Evolutionary conservation across 1,140 invertebrate genomes (phyloP).

Genomic region (Aphaenogaster rudis): DNA sequence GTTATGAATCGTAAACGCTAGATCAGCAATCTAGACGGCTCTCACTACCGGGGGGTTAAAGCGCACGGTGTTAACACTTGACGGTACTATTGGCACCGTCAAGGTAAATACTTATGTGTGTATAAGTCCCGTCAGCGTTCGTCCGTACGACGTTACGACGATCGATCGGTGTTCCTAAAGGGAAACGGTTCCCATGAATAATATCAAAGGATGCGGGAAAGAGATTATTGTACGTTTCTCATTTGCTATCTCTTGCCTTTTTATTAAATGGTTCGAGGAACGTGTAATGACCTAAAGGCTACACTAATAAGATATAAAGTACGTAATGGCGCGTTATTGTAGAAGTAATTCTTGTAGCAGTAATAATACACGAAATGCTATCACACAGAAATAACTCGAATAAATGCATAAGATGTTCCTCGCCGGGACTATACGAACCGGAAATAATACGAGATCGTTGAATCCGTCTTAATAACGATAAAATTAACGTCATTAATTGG

Average conservation of each 20-base stretch:
- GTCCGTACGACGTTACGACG: slow-evolving; percentile 32
- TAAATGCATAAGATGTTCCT: slow-evolving; percentile 34
- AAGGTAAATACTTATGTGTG: slow-evolving; percentile 40
- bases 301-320: slow-evolving; percentile 34
- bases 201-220: not conserved
- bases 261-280: slow-evolving; percentile 1
- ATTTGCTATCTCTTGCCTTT: not conserved
- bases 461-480: slow-evolving; percentile 38
- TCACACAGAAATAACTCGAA: not conserved
- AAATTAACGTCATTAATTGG: slow-evolving; percentile 53
- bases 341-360: not conserved
- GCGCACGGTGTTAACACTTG: slow-evolving; percentile 79
- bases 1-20: slow-evolving; percentile 86
- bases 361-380: not conserved
- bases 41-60: slow-evolving; percentile 72
- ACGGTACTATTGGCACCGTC: slow-evolving; percentile 77
- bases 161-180: slow-evolving; percentile 32
- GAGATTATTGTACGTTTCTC: not conserved
- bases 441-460: slow-evolving; percentile 12
- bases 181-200: slow-evolving; percentile 10
- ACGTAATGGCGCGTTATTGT: slow-evolving; percentile 13
- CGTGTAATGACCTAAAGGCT: not conserved
- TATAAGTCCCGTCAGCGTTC: slow-evolving; percentile 52
- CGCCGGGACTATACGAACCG: not conserved
- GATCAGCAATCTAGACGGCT: slow-evolving; percentile 82